Percentiles rank a stretch among this genome's conserved stretches.
phyloP scores from a whole-genome alignment of 2,797 vertebrate species.

The Characodon lateralis region DNA sequence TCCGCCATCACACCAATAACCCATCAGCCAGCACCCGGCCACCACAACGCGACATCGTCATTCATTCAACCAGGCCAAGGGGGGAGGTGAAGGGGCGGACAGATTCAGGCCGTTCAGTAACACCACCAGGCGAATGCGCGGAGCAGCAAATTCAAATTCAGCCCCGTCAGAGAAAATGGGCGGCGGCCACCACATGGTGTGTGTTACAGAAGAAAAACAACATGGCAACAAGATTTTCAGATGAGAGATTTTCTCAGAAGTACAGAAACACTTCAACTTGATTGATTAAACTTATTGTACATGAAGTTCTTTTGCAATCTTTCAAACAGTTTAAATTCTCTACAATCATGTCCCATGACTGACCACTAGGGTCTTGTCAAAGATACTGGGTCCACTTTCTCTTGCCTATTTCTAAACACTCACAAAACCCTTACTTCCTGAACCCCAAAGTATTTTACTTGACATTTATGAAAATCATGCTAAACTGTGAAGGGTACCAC shows the following conservation, averaged over 20 bases:
- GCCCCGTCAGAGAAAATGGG: constrained; percentile 93
- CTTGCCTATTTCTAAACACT: constrained; percentile 44
- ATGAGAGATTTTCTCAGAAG: constrained; percentile 89
- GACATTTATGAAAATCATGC: constrained; percentile 38
- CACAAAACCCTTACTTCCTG: constrained; percentile 35
- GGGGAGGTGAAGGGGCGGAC: constrained; percentile 88
- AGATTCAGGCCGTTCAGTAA: constrained; percentile 94
- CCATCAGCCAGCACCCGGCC: constrained; percentile 87
- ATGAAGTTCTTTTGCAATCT: constrained; percentile 56
- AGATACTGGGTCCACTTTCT: constrained; percentile 55
- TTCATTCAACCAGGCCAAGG: constrained; percentile 88
- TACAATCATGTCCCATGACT: constrained; percentile 47
- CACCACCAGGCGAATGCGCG: constrained; percentile 90
- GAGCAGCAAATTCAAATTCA: constrained; percentile 97
- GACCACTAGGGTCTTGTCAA: constrained; percentile 51
- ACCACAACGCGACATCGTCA: constrained; percentile 88
- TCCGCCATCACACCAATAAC: constrained; percentile 88
- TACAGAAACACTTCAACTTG: constrained; percentile 74
- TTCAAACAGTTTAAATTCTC: constrained; percentile 46
- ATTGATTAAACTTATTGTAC: constrained; percentile 76
- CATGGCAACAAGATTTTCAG: constrained; percentile 98
- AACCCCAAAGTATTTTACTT: constrained; percentile 41
- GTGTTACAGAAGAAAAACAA: constrained; percentile 98
- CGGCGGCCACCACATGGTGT: constrained; percentile 92
- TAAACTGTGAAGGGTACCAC: constrained; percentile 55